Conservation (phyloP, 1,140 invertebrate species). For the Scaptomyza hsui region DNA sequence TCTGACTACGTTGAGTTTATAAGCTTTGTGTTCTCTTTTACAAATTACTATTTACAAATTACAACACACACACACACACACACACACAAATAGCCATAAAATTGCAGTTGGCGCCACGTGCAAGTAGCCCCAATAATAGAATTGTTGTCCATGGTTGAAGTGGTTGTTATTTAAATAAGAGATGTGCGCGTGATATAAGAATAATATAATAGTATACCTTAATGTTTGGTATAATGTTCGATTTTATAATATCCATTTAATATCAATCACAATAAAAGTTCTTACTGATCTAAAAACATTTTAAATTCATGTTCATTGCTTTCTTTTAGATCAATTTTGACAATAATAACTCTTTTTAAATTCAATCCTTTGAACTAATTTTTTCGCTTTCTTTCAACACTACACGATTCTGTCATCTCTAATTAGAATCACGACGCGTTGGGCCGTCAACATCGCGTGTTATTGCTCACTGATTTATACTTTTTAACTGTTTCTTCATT, state of each 20-base stretch:
- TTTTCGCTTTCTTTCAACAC: not conserved
- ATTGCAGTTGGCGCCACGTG: slow-evolving; percentile 39
- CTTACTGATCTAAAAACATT: no score
- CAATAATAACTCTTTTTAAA: no score
- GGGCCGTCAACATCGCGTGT: slow-evolving; percentile 39
- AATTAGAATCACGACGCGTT: slow-evolving; percentile 17
- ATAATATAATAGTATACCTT: no score
- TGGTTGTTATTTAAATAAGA: not conserved
- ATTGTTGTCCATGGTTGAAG: slow-evolving; percentile 1
- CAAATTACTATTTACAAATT: slow-evolving; percentile 17
- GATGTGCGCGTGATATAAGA: not conserved
- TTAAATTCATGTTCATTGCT: no score
- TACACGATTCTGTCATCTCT: slow-evolving; percentile 11
- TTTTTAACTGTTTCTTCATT: slow-evolving; percentile 44
- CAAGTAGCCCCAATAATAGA: slow-evolving; percentile 3
- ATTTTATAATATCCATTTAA: no score
- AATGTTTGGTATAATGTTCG: no score
- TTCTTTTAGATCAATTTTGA: no score
- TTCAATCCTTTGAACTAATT: no score
- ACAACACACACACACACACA: not conserved
- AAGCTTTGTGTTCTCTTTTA: slow-evolving; percentile 16
- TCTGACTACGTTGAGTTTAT: slow-evolving; percentile 15
- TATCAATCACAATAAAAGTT: no score
- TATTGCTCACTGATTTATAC: slow-evolving; percentile 49
- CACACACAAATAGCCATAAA: slow-evolving; percentile 1